Evolutionary conservation across 1,140 invertebrate species (phyloP).

Genomic region (Antheraea mylitta): DNA sequence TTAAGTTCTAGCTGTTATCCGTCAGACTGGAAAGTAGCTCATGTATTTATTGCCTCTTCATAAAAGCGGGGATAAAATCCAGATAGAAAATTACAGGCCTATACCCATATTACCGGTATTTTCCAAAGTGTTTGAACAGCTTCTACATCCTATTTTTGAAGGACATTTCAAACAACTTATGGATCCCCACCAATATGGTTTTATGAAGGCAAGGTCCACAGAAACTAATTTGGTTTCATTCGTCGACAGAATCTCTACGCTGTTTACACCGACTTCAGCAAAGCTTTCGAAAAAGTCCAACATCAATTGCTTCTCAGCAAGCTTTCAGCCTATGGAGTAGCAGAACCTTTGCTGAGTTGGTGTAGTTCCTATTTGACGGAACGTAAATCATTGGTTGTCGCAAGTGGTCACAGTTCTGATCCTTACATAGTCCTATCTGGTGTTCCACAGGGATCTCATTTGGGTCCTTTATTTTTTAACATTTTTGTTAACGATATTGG

Average conservation of each 20-base stretch:
- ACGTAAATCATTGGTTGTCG: neutral
- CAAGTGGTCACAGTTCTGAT: neutral
- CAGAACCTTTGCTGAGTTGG: no score
- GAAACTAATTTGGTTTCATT: constrained; percentile 18
- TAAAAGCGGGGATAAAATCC: constrained; percentile 13
- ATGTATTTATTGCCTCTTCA: constrained; percentile 19
- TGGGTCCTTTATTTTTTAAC: no score
- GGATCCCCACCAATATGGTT: constrained; percentile 18
- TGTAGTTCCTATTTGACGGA: no score
- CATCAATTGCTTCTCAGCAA: constrained; percentile 24
- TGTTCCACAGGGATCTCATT: no score
- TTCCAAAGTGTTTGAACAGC: neutral
- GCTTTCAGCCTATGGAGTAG: neutral
- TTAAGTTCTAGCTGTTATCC: constrained; percentile 15
- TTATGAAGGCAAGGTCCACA: constrained; percentile 19
- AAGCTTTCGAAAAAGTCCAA: constrained; percentile 20
- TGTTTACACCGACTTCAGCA: constrained; percentile 14
- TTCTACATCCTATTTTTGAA: neutral
- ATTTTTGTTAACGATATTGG: no score
- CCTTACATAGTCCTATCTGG: no score
- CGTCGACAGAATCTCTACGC: constrained; percentile 10
- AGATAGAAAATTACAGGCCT: constrained; percentile 3
- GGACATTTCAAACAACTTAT: neutral
- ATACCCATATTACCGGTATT: constrained; percentile 5
- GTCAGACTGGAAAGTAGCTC: constrained; percentile 16